Evolutionary conservation across 2,888 invertebrate genomes (phyloP), one percentile per base, ranked within the genome.

Genomic region (Orthosia cruda): DNA sequence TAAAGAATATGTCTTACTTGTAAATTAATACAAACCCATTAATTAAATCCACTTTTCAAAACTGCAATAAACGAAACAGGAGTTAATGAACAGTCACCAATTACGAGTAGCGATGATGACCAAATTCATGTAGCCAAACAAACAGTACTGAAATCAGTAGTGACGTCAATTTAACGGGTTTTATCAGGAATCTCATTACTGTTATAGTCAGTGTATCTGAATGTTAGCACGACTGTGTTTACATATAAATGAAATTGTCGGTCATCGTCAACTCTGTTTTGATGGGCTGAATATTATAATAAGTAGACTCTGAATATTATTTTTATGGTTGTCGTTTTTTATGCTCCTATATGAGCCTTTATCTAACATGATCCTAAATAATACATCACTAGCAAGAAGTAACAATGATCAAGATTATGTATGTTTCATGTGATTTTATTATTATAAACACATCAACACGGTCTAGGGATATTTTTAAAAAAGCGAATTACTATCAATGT

Each of bases 161-260:
- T 87, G 78, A 78, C 83, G 81, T 89, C 81, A 87, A 87, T 90
- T 87, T 89, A 86, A 88, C 75, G 80, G 84, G 85, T 90, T 91
- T 90, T 89, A 87, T 76, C 85, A 49, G 80, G 81, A 86, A 87
- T 87, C 89, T 91, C 92, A 91, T 92, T 91, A 92, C 83, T 66
- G 81, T 55, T 77, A 59, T 69, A 64, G 45, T 68, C 23, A 72
- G 63, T 70, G 32, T 59, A 71, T 63, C 80, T 72, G 76, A 65
- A 77, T 54, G 58, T 69, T 76, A 73, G 52, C 54, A 75, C 47
- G 5, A 62, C 20, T 69, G 23, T 74, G 74, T 83, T 74, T 57
- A 72, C 65, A 76, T 73, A 70, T 68, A 77, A 75, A 80, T 75
- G 26, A 76, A 77, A 80, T 50, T 65, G 63, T 66, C 58, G n/a